Evolutionary conservation across 2,888 invertebrate species (phyloP).

Genomic region (Cyclophora punctaria): DNA sequence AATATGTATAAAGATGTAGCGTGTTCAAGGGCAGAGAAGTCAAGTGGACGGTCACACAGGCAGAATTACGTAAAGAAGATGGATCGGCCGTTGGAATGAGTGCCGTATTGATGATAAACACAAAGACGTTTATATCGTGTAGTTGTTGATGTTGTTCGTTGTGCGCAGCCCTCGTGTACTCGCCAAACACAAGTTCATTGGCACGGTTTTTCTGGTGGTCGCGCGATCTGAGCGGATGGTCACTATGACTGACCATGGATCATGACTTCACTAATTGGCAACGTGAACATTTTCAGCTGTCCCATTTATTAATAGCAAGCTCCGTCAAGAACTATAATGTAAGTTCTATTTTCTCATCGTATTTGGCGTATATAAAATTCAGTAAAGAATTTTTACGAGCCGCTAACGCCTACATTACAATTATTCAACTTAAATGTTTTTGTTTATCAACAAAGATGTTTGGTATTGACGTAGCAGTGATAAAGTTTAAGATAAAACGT

Average conservation of each 20-base stretch:
- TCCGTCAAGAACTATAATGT: slow-evolving; percentile 3
- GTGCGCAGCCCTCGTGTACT: slow-evolving; percentile 27
- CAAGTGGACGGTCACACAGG: slow-evolving; percentile 20
- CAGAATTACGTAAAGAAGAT: slow-evolving; percentile 5
- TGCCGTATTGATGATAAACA: slow-evolving; percentile 11
- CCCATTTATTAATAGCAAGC: slow-evolving; percentile 10
- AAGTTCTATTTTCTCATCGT: no score
- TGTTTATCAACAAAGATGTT: slow-evolving; percentile 10
- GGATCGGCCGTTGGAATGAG: slow-evolving; percentile 3
- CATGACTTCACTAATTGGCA: slow-evolving; percentile 47
- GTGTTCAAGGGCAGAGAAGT: slow-evolving; percentile 25
- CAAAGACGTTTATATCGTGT: slow-evolving; percentile 14
- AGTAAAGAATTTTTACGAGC: no score
- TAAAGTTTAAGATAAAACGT: no score
- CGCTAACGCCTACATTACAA: no score
- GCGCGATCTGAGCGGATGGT: slow-evolving; percentile 31
- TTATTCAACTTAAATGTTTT: background rate
- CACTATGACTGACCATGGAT: slow-evolving; percentile 43
- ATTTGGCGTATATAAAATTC: no score
- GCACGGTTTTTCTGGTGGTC: slow-evolving; percentile 46
- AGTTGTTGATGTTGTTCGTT: slow-evolving; percentile 25
- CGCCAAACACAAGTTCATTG: slow-evolving; percentile 63
- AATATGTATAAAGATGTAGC: slow-evolving; percentile 13
- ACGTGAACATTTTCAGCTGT: slow-evolving; percentile 25
- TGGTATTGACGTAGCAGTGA: slow-evolving; percentile 1